Conservation (phyloP, 2,797 vertebrate genomes). For the Gymnoscopelus microlampas region DNA sequence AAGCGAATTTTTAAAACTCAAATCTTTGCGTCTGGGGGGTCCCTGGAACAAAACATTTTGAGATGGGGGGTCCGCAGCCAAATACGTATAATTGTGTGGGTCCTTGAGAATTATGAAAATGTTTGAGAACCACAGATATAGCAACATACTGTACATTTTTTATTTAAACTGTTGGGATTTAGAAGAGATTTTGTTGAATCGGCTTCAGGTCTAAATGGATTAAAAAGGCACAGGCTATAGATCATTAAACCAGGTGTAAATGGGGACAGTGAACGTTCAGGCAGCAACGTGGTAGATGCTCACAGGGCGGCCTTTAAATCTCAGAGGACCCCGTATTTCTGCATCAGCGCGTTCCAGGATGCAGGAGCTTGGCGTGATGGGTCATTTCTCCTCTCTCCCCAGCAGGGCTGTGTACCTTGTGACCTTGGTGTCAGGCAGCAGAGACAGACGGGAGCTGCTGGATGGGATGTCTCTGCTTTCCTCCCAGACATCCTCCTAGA, state of each 20-base stretch:
- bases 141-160: no score
- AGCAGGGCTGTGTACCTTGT: conserved; percentile 47
- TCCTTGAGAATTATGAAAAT: no score
- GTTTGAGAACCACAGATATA: no score
- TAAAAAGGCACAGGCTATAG: conserved; percentile 22
- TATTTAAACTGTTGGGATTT: no score
- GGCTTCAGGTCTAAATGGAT: neutral
- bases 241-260: conserved; percentile 36
- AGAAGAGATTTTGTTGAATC: no score
- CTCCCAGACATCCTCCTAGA: conserved; percentile 45
- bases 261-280: conserved; percentile 42
- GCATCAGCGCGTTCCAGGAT: conserved; percentile 72
- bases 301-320: conserved; percentile 61
- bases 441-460: conserved; percentile 70
- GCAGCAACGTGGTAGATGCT: conserved; percentile 51
- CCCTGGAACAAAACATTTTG: no score
- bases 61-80: no score
- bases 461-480: conserved; percentile 59
- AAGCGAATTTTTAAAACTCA: no score
- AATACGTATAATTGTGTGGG: no score
- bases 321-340: conserved; percentile 66
- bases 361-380: conserved; percentile 61
- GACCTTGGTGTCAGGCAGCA: conserved; percentile 76
- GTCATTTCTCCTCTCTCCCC: conserved; percentile 58
- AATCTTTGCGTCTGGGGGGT: no score